phyloP scores from a whole-genome alignment of 2,797 vertebrate species.

The Manis javanica region DNA sequence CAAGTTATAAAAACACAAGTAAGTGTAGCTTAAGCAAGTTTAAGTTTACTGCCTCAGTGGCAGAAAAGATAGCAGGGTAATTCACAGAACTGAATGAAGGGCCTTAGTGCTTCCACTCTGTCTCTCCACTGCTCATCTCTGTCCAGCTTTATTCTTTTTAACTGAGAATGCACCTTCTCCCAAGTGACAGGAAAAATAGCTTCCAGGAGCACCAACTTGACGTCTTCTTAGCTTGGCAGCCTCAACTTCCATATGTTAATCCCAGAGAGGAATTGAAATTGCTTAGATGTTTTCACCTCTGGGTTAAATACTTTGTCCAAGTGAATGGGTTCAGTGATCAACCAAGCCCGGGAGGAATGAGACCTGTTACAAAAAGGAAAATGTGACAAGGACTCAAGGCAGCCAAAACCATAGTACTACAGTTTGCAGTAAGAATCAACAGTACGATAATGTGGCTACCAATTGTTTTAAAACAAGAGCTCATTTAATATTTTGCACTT shows the following conservation, averaged over 20 bases:
- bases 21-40: constrained; percentile 6
- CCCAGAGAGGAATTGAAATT: not conserved
- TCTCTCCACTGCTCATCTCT: not conserved
- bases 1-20: constrained; percentile 35
- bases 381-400: not conserved
- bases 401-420: not conserved
- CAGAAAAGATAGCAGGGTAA: not conserved
- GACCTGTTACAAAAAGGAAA: not conserved
- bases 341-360: not conserved
- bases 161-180: constrained; percentile 1
- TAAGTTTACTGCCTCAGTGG: not conserved
- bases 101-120: not conserved
- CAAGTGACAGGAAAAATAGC: not conserved
- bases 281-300: not conserved
- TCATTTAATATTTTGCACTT: constrained; percentile 59
- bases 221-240: not conserved
- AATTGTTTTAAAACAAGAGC: constrained; percentile 39
- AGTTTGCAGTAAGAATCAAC: not conserved
- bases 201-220: not conserved
- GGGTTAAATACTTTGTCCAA: not conserved
- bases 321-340: not conserved
- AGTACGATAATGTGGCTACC: not conserved
- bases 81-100: not conserved
- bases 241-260: not conserved
- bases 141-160: constrained; percentile 18